A percentile compares a stretch with the other conserved stretches of the same genome.
phyloP scores from a whole-genome alignment of 2,888 invertebrate genomes.

The Branchellion lobata region DNA sequence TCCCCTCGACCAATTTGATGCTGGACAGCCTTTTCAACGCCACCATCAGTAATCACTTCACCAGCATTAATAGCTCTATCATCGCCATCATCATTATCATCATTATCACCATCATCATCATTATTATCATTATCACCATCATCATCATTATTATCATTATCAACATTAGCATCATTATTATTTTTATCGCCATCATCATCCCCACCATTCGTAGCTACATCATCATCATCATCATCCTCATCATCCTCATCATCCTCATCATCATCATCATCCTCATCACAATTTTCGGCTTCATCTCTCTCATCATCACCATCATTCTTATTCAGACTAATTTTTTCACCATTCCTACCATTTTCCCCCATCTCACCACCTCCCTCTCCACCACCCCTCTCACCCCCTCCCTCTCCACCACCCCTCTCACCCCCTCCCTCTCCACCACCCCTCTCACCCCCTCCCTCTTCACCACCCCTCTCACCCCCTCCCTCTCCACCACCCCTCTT shows the following conservation, averaged over 20 bases:
- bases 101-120: slow-evolving; percentile 32
- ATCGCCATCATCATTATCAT: slow-evolving; percentile 29
- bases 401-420: no score
- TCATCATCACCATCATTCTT: slow-evolving; percentile 32
- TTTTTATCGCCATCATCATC: slow-evolving; percentile 28
- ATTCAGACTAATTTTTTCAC: no score
- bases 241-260: slow-evolving; percentile 34
- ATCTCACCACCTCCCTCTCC: no score
- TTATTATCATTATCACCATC: slow-evolving; percentile 39
- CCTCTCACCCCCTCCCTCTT: no score
- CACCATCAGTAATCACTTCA: neutral
- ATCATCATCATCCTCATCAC: slow-evolving; percentile 43
- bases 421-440: no score
- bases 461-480: no score
- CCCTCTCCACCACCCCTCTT: no score
- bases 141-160: slow-evolving; percentile 43
- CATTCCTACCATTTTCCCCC: no score
- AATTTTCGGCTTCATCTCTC: neutral
- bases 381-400: no score
- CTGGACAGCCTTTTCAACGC: neutral
- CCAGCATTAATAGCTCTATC: neutral
- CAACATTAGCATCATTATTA: slow-evolving; percentile 33
- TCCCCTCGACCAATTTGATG: neutral
- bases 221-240: slow-evolving; percentile 1
- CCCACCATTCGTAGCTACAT: neutral